A percentile compares a stretch with the other conserved stretches of the same genome.
These are phyloP conservation scores for Microtus obscurus DNA, from an alignment of 2,797 vertebrate species.

Conservation along the genomic window DNA sequence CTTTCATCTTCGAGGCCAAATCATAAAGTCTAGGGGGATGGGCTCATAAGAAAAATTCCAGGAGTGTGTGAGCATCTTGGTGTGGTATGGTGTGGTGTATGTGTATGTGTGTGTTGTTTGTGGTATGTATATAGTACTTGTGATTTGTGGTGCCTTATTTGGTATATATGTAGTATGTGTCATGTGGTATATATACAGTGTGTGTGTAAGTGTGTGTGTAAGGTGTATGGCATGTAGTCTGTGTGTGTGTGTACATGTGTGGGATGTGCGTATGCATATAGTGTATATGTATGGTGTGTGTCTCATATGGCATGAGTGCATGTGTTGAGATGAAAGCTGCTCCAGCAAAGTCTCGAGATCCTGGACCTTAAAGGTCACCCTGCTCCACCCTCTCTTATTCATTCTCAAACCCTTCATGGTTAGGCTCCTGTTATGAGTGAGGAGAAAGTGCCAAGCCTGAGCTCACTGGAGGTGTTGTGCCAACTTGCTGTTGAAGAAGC, in stretches of 20 bases:
- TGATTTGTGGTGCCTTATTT: not conserved
- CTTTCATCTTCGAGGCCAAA: not conserved
- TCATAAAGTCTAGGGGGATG: not conserved
- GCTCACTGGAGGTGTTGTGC: conserved; percentile 55
- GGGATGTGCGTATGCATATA: not conserved
- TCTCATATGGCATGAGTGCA: not conserved
- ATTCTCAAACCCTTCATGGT: not conserved
- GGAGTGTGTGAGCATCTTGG: not conserved
- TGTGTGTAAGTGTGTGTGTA: not conserved
- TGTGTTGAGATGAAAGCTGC: not conserved
- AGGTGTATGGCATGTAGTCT: not conserved
- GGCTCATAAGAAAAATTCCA: not conserved
- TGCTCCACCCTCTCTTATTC: not conserved
- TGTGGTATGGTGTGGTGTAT: not conserved
- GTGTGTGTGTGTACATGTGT: not conserved
- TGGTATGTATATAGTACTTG: not conserved
- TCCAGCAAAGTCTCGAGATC: not conserved
- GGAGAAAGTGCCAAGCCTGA: conserved; percentile 14
- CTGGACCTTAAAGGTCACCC: not conserved
- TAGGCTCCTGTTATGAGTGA: not conserved
- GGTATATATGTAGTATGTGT: not conserved
- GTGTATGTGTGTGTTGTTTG: not conserved
- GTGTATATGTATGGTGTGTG: not conserved
- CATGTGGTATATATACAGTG: not conserved
- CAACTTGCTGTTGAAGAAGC: conserved; percentile 1